A percentile compares a stretch with the other conserved stretches of the same genome.
phyloP scores from a whole-genome alignment of 2,797 vertebrate species.

The Acanthis flammea region DNA sequence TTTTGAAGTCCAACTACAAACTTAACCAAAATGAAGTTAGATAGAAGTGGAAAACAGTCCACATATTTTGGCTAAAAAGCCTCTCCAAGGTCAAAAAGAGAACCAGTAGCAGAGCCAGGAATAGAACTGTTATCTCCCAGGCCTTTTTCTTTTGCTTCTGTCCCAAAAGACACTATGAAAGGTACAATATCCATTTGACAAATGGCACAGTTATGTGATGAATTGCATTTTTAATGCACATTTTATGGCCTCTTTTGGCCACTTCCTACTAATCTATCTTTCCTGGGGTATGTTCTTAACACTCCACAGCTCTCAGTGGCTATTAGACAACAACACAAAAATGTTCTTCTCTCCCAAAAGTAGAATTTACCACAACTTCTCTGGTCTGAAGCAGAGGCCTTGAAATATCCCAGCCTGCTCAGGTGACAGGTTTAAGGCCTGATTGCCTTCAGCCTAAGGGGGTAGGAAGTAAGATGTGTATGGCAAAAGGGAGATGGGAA shows the following conservation, averaged over 20 bases:
- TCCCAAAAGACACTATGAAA: constrained; percentile 53
- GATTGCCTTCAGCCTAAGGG: not conserved
- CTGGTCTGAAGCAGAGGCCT: not conserved
- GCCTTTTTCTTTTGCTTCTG: constrained; percentile 55
- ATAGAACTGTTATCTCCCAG: constrained; percentile 44
- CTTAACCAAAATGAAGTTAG: not conserved
- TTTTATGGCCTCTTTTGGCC: constrained; percentile 65
- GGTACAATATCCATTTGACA: constrained; percentile 64
- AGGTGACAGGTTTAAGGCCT: not conserved
- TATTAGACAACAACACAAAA: constrained; percentile 62
- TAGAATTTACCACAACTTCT: constrained; percentile 5
- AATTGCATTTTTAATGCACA: constrained; percentile 66
- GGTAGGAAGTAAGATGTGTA: not conserved
- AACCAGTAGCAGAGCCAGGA: constrained; percentile 54
- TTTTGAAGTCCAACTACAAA: not conserved
- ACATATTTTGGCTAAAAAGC: not conserved
- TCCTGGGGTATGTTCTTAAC: constrained; percentile 50
- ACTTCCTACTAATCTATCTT: constrained; percentile 63
- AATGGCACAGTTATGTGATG: constrained; percentile 62
- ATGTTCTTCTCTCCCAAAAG: constrained; percentile 17
- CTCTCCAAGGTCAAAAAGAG: constrained; percentile 52
- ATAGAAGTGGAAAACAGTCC: not conserved
- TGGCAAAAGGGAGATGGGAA: not conserved
- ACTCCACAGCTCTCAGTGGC: constrained; percentile 24
- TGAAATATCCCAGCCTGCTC: not conserved